These are phyloP conservation scores for Brevimyrus niger DNA, from an alignment of 2,113 vertebrate species.

Conservation along the genomic window DNA sequence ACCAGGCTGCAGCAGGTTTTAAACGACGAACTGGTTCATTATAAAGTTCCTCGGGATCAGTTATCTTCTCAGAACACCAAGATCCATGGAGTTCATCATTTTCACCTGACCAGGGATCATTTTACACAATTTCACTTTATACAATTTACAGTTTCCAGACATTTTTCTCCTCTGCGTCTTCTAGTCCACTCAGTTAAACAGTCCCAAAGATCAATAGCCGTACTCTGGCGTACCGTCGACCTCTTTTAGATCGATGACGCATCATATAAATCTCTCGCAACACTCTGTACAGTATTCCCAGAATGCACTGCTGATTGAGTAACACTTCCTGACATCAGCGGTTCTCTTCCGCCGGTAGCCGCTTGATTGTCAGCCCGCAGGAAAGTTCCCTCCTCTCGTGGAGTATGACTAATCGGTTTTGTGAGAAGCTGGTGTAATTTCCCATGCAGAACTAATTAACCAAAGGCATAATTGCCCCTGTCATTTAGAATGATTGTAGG, in stretches of 20 bases:
- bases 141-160: neutral
- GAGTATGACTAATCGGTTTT: neutral
- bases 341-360: neutral
- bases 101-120: neutral
- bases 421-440: constrained; percentile 1
- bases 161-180: neutral
- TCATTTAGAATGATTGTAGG: neutral
- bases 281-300: neutral
- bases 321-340: neutral
- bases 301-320: neutral
- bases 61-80: neutral
- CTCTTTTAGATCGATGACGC: neutral
- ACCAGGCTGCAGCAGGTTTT: neutral
- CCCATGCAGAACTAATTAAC: neutral
- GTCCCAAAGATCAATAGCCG: neutral
- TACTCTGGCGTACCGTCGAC: neutral
- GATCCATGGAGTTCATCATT: neutral
- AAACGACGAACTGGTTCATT: neutral
- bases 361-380: neutral
- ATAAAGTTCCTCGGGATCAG: neutral
- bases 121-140: neutral
- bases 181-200: neutral
- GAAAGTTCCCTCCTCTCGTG: neutral
- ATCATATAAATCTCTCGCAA: neutral
- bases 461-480: neutral